These are phyloP conservation scores for Muscidifurax raptorellus DNA, from an alignment of 1,140 invertebrate species.

Conservation along the genomic window DNA sequence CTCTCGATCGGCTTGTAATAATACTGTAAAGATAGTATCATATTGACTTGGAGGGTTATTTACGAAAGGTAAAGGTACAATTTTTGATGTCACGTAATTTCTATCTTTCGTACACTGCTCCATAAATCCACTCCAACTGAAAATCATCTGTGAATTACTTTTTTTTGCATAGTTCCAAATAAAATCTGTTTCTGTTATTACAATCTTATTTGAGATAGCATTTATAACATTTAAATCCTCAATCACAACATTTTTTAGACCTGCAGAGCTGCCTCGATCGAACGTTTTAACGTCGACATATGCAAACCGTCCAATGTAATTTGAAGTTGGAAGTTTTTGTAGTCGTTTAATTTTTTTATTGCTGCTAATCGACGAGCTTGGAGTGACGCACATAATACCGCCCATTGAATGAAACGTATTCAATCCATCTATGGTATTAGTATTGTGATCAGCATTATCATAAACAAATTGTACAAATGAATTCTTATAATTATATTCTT, in stretches of 20 bases:
- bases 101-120: constrained; percentile 52
- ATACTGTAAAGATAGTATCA: constrained; percentile 53
- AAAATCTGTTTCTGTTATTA: background rate
- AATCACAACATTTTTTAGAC: constrained; percentile 15
- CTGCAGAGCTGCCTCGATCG: background rate
- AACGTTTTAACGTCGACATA: background rate
- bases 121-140: constrained; percentile 62
- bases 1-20: constrained; percentile 42
- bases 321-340: constrained; percentile 20
- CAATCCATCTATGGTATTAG: constrained; percentile 50
- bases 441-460: constrained; percentile 56
- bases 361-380: constrained; percentile 20
- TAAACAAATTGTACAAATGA: background rate
- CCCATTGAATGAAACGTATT: constrained; percentile 58
- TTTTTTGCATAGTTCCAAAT: constrained; percentile 12
- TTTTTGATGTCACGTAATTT: constrained; percentile 45
- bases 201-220: constrained; percentile 33
- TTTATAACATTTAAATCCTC: constrained; percentile 25
- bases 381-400: constrained; percentile 53
- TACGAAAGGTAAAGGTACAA: constrained; percentile 54
- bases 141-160: background rate
- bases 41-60: constrained; percentile 48
- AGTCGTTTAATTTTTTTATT: constrained; percentile 6
- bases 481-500: constrained; percentile 42
- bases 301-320: background rate